A percentile compares a stretch with the other conserved stretches of the same genome.
Evolutionary conservation across 1,140 invertebrate genomes (phyloP).

Genomic region (Bombus superbus): DNA sequence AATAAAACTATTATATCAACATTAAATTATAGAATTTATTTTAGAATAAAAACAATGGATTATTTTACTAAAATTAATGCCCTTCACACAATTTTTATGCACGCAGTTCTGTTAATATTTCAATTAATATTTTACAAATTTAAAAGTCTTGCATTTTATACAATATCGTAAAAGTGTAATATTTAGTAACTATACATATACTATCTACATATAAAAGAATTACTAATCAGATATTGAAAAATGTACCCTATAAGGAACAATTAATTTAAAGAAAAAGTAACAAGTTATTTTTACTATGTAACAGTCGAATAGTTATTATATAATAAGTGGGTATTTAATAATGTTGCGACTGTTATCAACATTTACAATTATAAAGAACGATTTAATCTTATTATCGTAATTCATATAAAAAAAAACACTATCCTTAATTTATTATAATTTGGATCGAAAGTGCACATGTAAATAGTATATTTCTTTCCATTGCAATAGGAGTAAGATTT

Average conservation of each 20-base stretch:
- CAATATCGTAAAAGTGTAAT: too few species aligned
- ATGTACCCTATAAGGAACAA: not conserved
- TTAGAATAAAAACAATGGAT: not conserved
- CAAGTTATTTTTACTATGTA: not conserved
- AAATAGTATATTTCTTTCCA: not conserved
- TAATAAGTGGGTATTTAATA: not conserved
- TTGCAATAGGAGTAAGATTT: not conserved
- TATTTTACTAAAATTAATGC: not conserved
- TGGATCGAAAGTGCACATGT: not conserved
- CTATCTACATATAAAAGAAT: not conserved
- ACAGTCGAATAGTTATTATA: not conserved
- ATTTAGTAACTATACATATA: too few species aligned
- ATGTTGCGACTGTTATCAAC: not conserved
- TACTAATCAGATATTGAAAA: not conserved
- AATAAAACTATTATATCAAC: not conserved
- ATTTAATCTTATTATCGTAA: not conserved
- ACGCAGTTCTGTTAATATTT: not conserved
- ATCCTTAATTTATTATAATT: not conserved
- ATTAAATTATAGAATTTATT: too few species aligned
- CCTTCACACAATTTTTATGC: not conserved
- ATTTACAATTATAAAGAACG: not conserved
- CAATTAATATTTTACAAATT: not conserved
- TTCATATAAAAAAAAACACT: not conserved
- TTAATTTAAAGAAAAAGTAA: not conserved
- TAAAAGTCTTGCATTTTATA: not conserved